These are phyloP conservation scores for Sclerodermus sp. DNA, from an alignment of 2,888 invertebrate species.

Conservation along the genomic window DNA sequence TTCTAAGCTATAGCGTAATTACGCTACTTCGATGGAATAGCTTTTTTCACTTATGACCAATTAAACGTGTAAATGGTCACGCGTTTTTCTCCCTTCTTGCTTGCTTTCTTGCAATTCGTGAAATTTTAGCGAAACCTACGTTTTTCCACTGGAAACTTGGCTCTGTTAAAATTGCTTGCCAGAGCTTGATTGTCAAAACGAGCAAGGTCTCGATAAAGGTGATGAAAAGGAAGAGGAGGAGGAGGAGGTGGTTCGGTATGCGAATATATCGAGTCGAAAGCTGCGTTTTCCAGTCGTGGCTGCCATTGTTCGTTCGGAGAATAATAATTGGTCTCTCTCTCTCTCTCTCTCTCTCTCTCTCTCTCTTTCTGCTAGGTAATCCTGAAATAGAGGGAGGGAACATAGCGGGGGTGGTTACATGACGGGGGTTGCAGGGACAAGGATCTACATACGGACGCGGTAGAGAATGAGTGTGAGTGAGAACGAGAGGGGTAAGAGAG, in stretches of 20 bases:
- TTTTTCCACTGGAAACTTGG: no score
- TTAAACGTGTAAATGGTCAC: no score
- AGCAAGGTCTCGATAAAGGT: not conserved
- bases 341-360: no score
- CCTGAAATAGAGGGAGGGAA: conserved; percentile 15
- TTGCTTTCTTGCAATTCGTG: no score
- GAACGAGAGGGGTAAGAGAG: conserved; percentile 14
- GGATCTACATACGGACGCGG: conserved; percentile 22
- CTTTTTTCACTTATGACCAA: no score
- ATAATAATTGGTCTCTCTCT: conserved; percentile 43
- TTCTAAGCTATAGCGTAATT: no score
- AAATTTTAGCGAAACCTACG: no score
- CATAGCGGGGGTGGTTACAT: conserved; percentile 8
- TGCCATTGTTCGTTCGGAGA: conserved; percentile 33
- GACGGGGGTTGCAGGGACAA: conserved; percentile 15
- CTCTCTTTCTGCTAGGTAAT: conserved; percentile 34
- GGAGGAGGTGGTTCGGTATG: no score
- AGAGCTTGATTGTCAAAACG: conserved; percentile 6
- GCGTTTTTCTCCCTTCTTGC: no score
- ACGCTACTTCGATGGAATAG: no score
- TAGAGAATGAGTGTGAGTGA: conserved; percentile 5
- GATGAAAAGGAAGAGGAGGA: no score
- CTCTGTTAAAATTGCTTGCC: conserved; percentile 6
- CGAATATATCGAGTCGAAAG: conserved; percentile 19
- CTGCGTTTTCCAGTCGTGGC: conserved; percentile 13